Base-by-base conservation (phyloP, 2,113 vertebrate genomes). In the Brachionichthys hirsutus region DNA sequence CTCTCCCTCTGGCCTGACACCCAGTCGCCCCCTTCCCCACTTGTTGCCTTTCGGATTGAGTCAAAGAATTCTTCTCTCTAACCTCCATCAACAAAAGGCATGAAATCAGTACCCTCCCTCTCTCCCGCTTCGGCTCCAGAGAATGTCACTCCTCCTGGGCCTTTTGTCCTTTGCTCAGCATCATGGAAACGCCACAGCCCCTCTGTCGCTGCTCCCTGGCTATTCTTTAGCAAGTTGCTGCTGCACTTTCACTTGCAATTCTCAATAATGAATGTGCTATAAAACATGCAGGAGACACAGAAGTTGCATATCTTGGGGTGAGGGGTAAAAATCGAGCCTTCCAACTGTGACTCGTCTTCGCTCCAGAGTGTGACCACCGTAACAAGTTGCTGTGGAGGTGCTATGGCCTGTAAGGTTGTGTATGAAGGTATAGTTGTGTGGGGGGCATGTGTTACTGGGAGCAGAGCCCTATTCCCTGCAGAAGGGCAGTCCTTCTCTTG, bases 41-140 rank as follows among this genome's bases (percentile, higher is more conserved):
- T 94, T 94, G 94, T 95, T 94, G 92, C 92, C 85, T 82, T 93
- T 94, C 83, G 83, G 75, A 92, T 88, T 86, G 87, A 89, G 89
- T 86, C 87, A 92, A 93, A 92, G 93, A 93, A 92, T 92, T 94
- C 88, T 47, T 92, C 90, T 87, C 89, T 82, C 85, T 86, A 90
- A 92, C 88, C 91, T 92, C 67, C 12, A 22, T 84, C 77, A 92
- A 94, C 94, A 94, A 94, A 94, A 93, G 93, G 89, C 92, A 88
- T 92, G 92, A 92, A 93, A 93, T 94, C 92, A 92, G 89, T 76
- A 54, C 91, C 90, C 90, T 90, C 84, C 82, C 75, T 78, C 69
- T 82, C 90, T 65, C 73, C 91, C 76, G 61, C 76, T 90, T 73
- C 45, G 10, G 85, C 86, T 80, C 82, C 71, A 82, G 89, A 83